Evolutionary conservation across 2,797 vertebrate genomes (phyloP).

Genomic region (Euthynnus affinis): DNA sequence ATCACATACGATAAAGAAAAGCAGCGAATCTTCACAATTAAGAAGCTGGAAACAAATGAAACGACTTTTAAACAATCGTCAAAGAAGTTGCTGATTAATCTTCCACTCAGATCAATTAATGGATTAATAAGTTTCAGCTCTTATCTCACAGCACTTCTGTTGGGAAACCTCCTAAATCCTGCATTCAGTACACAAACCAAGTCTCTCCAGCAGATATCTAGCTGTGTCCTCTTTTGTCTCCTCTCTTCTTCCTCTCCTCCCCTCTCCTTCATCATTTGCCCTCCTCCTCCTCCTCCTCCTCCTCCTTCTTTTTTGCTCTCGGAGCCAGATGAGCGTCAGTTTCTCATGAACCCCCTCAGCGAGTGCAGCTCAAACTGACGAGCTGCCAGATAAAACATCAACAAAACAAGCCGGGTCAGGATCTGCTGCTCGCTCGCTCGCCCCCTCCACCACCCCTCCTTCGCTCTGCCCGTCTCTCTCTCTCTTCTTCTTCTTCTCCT

Average conservation of each 20-base stretch:
- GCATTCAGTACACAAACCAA: too few species aligned
- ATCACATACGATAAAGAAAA: too few species aligned
- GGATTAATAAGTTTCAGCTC: not conserved
- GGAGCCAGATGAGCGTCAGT: conserved; percentile 40
- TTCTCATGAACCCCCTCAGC: conserved; percentile 72
- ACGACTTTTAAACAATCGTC: too few species aligned
- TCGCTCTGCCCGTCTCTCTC: not conserved
- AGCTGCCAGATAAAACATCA: conserved; percentile 68
- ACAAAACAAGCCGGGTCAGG: conserved; percentile 50
- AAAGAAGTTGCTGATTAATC: too few species aligned
- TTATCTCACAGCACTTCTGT: not conserved
- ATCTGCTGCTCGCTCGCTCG: not conserved
- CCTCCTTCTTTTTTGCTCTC: conserved; percentile 8
- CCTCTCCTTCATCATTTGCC: not conserved
- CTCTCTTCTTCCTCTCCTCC: not conserved
- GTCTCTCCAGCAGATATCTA: not conserved
- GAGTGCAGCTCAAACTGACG: conserved; percentile 48
- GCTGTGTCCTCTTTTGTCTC: not conserved
- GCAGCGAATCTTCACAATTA: too few species aligned
- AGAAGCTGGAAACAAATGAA: too few species aligned
- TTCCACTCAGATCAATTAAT: too few species aligned
- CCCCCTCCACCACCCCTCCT: not conserved
- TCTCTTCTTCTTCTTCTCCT: not conserved
- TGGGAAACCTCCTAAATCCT: not conserved
- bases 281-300: not conserved